Base-by-base conservation (phyloP, 2,113 vertebrate species). In the Ailurus styani region DNA sequence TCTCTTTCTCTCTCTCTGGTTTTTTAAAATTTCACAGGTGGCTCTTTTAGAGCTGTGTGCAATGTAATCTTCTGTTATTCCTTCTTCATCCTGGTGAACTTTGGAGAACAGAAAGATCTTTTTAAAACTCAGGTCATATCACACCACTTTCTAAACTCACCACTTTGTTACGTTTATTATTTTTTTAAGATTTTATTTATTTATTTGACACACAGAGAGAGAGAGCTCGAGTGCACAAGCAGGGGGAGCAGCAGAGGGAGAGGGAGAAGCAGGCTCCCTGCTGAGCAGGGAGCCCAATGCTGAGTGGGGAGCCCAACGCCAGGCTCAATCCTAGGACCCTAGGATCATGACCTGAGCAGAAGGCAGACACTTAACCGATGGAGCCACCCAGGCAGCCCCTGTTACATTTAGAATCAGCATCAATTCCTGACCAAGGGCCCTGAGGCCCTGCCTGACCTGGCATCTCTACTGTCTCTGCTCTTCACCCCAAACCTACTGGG, bases 401-500 rank as follows among this genome's bases (percentile, higher is more conserved):
- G 29, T 31, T 25, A 47, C 40, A 2, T 57, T 45, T 45, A 79
- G 86, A 87, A 34, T 84, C 86, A 45, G 42, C 42, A 45, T 31
- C 81, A 79, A 45, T 12, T 21, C 27, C 37, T 50, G 21, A 25
- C 37, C 31, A 47, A 75, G n/a, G 12, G 37, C 42, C 20, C 5
- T 3, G 27, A 50, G 34, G 57, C n/a, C 25, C 50, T 9, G 3
- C 0, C 0, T 57, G 45, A 18, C 31, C 14, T 1, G 6, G 27
- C 31, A 37, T n/a, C 29, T 66, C 18, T 5, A 0, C 23, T 52
- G 10, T 27, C 6, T 68, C 66, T 37, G 68, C 37, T 34, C 27
- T 10, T 37, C 4, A 8, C 23, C 1, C 40, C 60, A 68, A 37
- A 25, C 45, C 2, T 21, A 3, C 37, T 7, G 23, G 42, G 27